These are phyloP conservation scores for Nothocercus julius DNA, from an alignment of 2,113 vertebrate genomes.

Conservation along the genomic window DNA sequence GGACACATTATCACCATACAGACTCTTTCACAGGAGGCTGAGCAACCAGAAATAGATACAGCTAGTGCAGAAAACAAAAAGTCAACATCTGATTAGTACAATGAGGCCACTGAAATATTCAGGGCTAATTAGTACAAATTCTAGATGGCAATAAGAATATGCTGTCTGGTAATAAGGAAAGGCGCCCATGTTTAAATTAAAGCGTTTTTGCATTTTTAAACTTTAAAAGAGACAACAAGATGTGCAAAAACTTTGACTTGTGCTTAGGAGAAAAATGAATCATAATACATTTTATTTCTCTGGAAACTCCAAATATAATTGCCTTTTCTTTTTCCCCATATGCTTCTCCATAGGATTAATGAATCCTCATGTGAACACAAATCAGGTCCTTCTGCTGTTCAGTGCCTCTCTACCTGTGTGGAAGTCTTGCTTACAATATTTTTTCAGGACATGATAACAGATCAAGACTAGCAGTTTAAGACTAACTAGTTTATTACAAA, in stretches of 20 bases:
- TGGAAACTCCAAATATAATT: not conserved
- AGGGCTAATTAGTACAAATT: not conserved
- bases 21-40: not conserved
- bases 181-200: not conserved
- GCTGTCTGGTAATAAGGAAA: not conserved
- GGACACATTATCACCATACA: not conserved
- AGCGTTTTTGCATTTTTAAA: not conserved
- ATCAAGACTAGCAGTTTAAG: not conserved
- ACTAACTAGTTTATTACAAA: not conserved
- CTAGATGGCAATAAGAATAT: not conserved
- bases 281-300: not conserved
- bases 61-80: conserved; percentile 3
- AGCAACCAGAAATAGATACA: not conserved
- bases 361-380: not conserved
- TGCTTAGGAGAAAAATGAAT: not conserved
- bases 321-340: not conserved
- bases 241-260: not conserved
- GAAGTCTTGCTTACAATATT: not conserved
- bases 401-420: not conserved
- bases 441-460: not conserved
- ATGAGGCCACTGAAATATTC: not conserved
- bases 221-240: not conserved
- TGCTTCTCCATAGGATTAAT: not conserved
- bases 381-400: not conserved
- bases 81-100: not conserved